These are phyloP conservation scores for Ichneumoninae sp. DNA, from an alignment of 2,888 invertebrate species.

Conservation along the genomic window DNA sequence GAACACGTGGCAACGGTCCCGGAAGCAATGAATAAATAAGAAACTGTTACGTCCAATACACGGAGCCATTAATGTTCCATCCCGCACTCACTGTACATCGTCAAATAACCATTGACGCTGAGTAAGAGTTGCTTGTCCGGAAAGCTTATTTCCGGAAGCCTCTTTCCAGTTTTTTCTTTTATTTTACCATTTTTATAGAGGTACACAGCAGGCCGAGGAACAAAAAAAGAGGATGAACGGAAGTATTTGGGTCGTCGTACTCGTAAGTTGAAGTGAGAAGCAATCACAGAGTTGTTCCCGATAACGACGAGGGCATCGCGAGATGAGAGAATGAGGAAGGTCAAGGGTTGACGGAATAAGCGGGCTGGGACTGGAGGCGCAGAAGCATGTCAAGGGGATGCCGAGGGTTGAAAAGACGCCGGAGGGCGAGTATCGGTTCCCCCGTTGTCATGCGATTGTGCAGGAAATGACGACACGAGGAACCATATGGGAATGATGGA, in stretches of 20 bases:
- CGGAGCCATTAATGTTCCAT: too few relatives aligned
- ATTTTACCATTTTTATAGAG: too few relatives aligned
- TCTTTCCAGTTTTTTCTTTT: neutral
- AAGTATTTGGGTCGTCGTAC: neutral
- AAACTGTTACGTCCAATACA: neutral
- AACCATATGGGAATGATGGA: neutral
- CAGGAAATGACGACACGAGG: conserved; percentile 50
- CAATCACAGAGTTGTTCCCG: conserved; percentile 24
- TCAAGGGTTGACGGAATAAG: conserved; percentile 63
- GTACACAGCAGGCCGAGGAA: neutral
- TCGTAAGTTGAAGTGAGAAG: conserved; percentile 14
- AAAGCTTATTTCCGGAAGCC: neutral
- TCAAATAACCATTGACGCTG: too few relatives aligned
- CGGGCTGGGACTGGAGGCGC: conserved; percentile 20
- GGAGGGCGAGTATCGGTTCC: conserved; percentile 45
- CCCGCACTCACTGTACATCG: too few relatives aligned
- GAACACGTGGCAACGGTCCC: conserved; percentile 6
- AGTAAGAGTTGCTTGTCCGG: too few relatives aligned
- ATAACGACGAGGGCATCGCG: conserved; percentile 1
- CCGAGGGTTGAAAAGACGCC: conserved; percentile 42
- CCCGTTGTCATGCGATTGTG: conserved; percentile 29
- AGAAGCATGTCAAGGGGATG: conserved; percentile 57
- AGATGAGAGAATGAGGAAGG: conserved; percentile 57
- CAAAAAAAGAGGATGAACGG: conserved; percentile 1
- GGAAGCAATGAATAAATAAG: neutral